Conservation (phyloP, 2,888 invertebrate species). For the Oscheius sp. region DNA sequence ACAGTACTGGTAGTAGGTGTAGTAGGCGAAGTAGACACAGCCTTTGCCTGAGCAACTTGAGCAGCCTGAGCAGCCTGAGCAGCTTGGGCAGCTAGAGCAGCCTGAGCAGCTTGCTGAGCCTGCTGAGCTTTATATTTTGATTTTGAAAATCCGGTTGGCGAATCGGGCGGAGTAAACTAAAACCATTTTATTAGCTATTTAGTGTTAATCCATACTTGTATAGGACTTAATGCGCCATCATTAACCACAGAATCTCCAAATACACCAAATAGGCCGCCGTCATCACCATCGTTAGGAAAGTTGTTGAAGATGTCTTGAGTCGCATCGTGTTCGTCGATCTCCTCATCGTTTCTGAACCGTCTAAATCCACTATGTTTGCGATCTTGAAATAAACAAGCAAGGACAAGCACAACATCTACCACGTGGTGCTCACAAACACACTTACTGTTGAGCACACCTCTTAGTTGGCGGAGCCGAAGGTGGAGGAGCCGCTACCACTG, state of each 20-base stretch:
- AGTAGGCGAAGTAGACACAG: neutral
- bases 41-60: neutral
- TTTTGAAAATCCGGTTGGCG: slow-evolving; percentile 37
- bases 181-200: neutral
- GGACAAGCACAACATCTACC: slow-evolving; percentile 11
- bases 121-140: too few relatives aligned
- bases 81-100: slow-evolving; percentile 10
- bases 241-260: neutral
- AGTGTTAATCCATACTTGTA: slow-evolving; percentile 33
- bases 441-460: slow-evolving; percentile 1
- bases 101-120: too few relatives aligned
- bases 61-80: neutral
- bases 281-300: neutral
- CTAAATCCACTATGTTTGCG: too few relatives aligned
- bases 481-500: neutral
- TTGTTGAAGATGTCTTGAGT: neutral
- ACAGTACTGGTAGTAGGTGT: neutral
- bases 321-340: neutral
- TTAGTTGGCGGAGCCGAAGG: slow-evolving; percentile 10
- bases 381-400: too few relatives aligned
- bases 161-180: slow-evolving; percentile 63
- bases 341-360: slow-evolving; percentile 10
- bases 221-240: slow-evolving; percentile 33
- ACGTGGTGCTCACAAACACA: slow-evolving; percentile 3
- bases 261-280: neutral